Evolutionary conservation across 2,113 vertebrate species (phyloP).

Genomic region (Andinoacara biseriatus): DNA sequence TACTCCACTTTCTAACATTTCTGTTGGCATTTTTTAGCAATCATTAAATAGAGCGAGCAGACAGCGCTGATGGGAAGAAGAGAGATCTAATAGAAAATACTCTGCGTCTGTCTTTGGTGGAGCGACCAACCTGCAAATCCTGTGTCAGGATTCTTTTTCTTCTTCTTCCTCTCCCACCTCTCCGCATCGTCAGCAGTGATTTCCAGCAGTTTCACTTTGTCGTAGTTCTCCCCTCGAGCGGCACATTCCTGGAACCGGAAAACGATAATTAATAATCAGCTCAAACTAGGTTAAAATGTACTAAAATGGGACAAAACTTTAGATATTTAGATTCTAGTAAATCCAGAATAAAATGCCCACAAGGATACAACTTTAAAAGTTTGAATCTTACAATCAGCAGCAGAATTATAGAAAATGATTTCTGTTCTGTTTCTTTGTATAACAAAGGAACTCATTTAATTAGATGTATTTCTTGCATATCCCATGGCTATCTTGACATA

Average conservation of each 20-base stretch:
- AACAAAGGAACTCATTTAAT: too few relatives aligned
- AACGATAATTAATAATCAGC: background rate
- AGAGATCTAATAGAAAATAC: background rate
- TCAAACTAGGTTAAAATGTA: background rate
- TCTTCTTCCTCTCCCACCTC: constrained; percentile 94
- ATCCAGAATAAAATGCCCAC: background rate
- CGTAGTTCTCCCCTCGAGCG: constrained; percentile 88
- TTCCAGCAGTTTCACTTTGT: constrained; percentile 90
- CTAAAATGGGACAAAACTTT: fast-evolving
- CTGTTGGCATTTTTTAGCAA: background rate
- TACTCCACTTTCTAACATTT: background rate
- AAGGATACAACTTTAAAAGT: background rate
- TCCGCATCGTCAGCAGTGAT: constrained; percentile 95
- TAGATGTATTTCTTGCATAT: background rate
- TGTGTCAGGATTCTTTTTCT: constrained; percentile 91
- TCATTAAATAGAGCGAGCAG: background rate
- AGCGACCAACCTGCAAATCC: constrained; percentile 91
- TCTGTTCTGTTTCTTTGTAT: too few relatives aligned
- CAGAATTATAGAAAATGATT: too few relatives aligned
- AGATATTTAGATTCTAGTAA: background rate
- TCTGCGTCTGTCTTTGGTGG: background rate
- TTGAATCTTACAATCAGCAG: too few relatives aligned
- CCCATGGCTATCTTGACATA: too few relatives aligned
- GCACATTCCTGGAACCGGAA: constrained; percentile 86
- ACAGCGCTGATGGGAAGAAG: background rate